Evolutionary conservation across 2,113 vertebrate genomes (phyloP).

Genomic region (Mungos mungo): DNA sequence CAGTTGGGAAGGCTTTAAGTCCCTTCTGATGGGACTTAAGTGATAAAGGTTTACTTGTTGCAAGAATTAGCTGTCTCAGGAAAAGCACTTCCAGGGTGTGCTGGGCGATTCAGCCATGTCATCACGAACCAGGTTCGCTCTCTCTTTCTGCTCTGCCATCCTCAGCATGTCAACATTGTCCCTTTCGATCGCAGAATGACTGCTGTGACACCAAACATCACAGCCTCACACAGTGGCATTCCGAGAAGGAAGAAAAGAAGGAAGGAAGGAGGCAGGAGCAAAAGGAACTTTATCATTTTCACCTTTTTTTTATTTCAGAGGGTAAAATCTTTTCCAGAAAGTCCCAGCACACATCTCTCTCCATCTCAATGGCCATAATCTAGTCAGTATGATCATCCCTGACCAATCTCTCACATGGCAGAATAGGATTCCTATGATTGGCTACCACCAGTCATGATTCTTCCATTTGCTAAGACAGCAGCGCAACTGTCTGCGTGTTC

Average conservation of each 20-base stretch:
- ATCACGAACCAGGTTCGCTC: not conserved
- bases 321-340: not conserved
- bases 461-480: not conserved
- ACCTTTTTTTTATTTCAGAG: not conserved
- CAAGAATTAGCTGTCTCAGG: not conserved
- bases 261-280: not conserved
- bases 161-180: not conserved
- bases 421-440: not conserved
- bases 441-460: not conserved
- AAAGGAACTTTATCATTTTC: not conserved
- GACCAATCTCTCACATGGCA: not conserved
- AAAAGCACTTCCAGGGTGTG: not conserved
- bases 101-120: not conserved
- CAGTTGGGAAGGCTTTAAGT: not conserved
- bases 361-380: not conserved
- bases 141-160: not conserved
- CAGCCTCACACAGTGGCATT: not conserved
- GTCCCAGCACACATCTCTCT: not conserved
- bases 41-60: not conserved
- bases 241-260: not conserved
- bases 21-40: not conserved
- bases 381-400: not conserved
- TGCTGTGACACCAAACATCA: not conserved
- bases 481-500: not conserved
- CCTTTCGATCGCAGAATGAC: not conserved